phyloP scores from a whole-genome alignment of 1,140 invertebrate species.

The Drosophila setifemur region DNA sequence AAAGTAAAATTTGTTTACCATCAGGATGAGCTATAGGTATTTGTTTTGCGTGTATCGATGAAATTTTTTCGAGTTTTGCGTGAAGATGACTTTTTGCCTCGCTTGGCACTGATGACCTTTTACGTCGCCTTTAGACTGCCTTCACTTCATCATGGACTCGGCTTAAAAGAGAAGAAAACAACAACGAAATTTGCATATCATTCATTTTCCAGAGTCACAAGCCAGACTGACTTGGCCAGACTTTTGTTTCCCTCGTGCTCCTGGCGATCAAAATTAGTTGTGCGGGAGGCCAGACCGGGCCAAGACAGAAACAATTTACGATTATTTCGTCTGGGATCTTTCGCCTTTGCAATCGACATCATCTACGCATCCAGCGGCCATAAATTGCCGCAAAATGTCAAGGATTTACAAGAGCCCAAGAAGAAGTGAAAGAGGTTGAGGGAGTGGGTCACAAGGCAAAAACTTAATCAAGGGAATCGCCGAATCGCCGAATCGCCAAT shows the following conservation, averaged over 20 bases:
- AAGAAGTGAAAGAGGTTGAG: conserved; percentile 40
- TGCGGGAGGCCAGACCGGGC: conserved; percentile 17
- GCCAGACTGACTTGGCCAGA: not conserved
- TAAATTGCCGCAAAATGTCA: conserved; percentile 71
- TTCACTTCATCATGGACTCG: conserved; percentile 54
- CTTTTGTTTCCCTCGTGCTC: not conserved
- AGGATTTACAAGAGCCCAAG: conserved; percentile 49
- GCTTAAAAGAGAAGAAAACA: conserved; percentile 9
- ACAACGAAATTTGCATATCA: conserved; percentile 77
- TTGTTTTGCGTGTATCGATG: not conserved
- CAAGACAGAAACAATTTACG: conserved; percentile 61
- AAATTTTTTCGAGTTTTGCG: conserved; percentile 37
- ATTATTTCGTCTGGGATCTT: conserved; percentile 60
- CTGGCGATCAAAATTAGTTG: conserved; percentile 26
- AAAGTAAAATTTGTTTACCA: too few species aligned
- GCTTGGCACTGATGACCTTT: conserved; percentile 67
- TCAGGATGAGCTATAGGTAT: too few species aligned
- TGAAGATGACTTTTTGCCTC: conserved; percentile 59
- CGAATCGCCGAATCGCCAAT: conserved; percentile 43
- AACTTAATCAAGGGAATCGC: conserved; percentile 54
- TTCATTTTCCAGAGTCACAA: conserved; percentile 47
- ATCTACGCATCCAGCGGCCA: conserved; percentile 44
- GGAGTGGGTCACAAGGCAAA: conserved; percentile 11
- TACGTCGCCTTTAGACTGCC: conserved; percentile 64
- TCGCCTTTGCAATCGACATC: conserved; percentile 45